Evolutionary conservation across 2,113 vertebrate species (phyloP).

Genomic region (Phaethon lepturus): DNA sequence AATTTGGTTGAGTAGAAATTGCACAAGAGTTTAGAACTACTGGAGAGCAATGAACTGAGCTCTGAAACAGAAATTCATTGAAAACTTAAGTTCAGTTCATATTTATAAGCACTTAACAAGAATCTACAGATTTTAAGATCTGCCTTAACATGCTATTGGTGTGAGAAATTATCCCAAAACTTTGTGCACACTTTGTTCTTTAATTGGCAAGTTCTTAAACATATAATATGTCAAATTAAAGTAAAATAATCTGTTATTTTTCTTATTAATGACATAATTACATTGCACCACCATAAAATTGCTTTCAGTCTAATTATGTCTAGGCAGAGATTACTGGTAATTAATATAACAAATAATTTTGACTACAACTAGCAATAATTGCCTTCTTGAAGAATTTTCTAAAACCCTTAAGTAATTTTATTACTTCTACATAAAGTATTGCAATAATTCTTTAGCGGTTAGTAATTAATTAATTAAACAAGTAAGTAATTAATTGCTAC

Average conservation of each 20-base stretch:
- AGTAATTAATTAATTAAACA: slow-evolving; percentile 48
- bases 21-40: background rate
- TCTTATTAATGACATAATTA: slow-evolving; percentile 70
- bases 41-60: background rate
- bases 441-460: slow-evolving; percentile 39
- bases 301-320: slow-evolving; percentile 51
- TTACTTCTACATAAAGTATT: background rate
- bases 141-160: background rate
- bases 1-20: background rate
- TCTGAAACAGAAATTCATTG: background rate
- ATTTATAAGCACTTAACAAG: background rate
- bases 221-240: slow-evolving; percentile 42
- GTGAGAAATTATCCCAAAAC: background rate
- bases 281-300: slow-evolving; percentile 44
- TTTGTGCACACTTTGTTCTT: background rate
- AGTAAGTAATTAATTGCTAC: background rate
- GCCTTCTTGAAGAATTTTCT: slow-evolving; percentile 57
- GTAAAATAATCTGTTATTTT: slow-evolving; percentile 56
- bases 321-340: slow-evolving; percentile 47
- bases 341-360: slow-evolving; percentile 75
- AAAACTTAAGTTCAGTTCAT: background rate
- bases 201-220: slow-evolving; percentile 31
- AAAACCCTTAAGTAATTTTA: slow-evolving; percentile 61
- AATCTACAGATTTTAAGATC: background rate
- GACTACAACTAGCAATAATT: slow-evolving; percentile 55